These are phyloP conservation scores for Numenius phaeopus DNA, from an alignment of 2,797 vertebrate species.

Conservation along the genomic window DNA sequence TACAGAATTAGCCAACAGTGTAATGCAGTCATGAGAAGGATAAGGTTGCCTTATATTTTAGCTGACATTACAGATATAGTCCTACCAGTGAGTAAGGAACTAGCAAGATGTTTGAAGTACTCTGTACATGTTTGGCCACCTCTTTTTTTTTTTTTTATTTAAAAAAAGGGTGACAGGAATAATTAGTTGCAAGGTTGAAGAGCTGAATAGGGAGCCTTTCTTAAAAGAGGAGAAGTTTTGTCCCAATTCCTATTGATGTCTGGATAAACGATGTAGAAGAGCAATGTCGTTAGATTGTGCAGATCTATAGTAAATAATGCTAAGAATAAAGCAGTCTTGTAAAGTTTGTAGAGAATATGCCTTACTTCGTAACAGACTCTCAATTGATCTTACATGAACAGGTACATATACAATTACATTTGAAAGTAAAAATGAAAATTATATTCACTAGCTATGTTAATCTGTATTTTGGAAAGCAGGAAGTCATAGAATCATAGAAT, in stretches of 20 bases:
- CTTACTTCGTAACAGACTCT: background rate
- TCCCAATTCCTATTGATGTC: background rate
- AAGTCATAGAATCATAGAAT: background rate
- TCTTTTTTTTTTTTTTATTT: background rate
- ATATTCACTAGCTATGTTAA: background rate
- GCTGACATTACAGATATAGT: background rate
- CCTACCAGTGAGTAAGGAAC: background rate
- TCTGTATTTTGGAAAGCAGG: background rate
- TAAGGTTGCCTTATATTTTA: background rate
- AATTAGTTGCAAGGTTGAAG: background rate
- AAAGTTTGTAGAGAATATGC: background rate
- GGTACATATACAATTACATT: background rate
- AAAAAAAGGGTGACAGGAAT: background rate
- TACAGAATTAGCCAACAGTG: background rate
- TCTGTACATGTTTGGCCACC: background rate
- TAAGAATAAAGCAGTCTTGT: background rate
- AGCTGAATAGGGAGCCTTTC: rapidly evolving
- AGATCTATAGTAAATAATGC: background rate
- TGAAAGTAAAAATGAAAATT: background rate
- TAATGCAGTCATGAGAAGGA: background rate
- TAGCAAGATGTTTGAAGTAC: background rate
- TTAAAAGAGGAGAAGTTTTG: background rate
- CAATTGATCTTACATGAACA: background rate
- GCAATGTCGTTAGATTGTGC: background rate
- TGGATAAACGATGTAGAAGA: background rate